Evolutionary conservation across 2,797 vertebrate species (phyloP), one percentile per base, ranked within the genome.

Genomic region (Ctenopoma kingsleyae): DNA sequence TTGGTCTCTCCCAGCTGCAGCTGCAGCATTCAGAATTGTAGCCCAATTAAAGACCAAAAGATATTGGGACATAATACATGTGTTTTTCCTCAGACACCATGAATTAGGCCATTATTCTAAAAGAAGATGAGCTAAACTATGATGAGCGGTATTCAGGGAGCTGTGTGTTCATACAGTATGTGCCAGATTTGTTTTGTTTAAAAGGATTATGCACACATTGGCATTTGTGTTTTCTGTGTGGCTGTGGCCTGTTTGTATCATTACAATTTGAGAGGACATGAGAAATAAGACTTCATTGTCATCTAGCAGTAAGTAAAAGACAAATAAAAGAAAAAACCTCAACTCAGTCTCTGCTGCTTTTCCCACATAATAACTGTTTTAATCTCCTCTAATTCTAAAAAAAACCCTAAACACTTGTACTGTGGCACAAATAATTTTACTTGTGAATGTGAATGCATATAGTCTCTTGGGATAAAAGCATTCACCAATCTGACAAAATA

Each of bases 11-110:
- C 67, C 54, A 74, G 69, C 85, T 81, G 82, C 83, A 86, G 85
- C 85, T 87, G 83, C 82, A 83, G 71, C 70, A 77, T 83, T 82
- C 66, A 86, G 38, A 68, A 53, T 30, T 30, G 58, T 57, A 79
- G 49, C n/a, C 22, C 51, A 51, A 72, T 68, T 38, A 76, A 81
- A 77, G 56, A 32, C 38, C 44, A 30, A 23, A 59, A 72, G 59
- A 78, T 38, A 40, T 22, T 62, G 50, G 19, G 83, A 49, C 40
- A 86, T 43, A 84, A 85, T 77, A 58, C 30, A 38, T 59, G 57
- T 62, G 40, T 59, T 70, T 82, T 67, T 47, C 54, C 36, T 72
- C n/a, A 68, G 61, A 65, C 59, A 52, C 19, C 38, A 69, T 81
- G 71, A 85, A 78, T 83, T 49, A 61, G 56, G 30, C 40, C 60